Base-by-base conservation (phyloP, 2,888 invertebrate species). In the Acanthacorydalis orientalis region DNA sequence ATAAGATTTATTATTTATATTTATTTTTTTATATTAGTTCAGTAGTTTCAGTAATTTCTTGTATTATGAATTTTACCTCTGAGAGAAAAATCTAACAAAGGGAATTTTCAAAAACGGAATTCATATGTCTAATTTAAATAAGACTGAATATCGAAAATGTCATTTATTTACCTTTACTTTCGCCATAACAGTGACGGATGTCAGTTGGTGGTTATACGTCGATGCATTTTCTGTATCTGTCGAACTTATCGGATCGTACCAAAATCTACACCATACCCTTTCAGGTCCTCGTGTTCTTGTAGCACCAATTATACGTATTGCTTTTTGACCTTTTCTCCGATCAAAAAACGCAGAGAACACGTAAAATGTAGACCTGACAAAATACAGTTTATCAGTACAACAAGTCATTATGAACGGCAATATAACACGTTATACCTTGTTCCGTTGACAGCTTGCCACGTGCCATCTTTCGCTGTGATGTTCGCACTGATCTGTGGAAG, bases 271-370 rank as follows among this genome's bases (percentile, higher is more conserved):
- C 72, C 82, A 77, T 14, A 90, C 88, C 10, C 78, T 68, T 60
- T 90, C 90, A 0, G 86, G 80, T 2, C 82, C 80, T 44, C 87
- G 77, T 1, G 91, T 92, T 67, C 85, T 86, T 1, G 91, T 90
- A 9, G 90, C 90, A 10, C 87, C 90, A 53, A 92, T 82, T 49
- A 92, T 73, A 41, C 91, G 75, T 44, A 91, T 75, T 8, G 77
- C 70, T 48, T 80, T 74, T 43, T 74, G 73, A 47, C 73, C 75
- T 55, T 72, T 72, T 54, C 88, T 75, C 44, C 79, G 73, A 67
- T 92, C 91, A 60, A 82, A 85, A 62, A 83, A 92, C 44, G 92
- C 91, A 9, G 91, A 90, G 62, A 88, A 92, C 46, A 92, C 89
- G 69, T 80, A 89, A 69, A 92, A 92, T 64, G 86, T 87, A 64